phyloP scores from a whole-genome alignment of 35 echinoderm and acorn worm species.

The Chiridota heheva region DNA sequence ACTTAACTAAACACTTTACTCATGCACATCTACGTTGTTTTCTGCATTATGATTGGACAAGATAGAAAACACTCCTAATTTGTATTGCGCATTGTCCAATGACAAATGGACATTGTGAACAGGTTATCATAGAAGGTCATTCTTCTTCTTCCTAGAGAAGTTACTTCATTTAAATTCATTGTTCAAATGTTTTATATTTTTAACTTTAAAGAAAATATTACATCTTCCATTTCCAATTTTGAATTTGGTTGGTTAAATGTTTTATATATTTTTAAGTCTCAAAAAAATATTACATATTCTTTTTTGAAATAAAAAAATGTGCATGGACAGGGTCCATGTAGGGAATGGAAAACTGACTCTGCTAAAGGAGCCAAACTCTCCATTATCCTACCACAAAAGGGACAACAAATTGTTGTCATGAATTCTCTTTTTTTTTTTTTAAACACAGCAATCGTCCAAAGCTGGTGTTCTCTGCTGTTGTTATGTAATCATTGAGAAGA shows the following conservation, averaged over 20 bases:
- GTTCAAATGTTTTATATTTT: neutral
- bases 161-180: neutral
- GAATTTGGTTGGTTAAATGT: neutral
- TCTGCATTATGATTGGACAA: too few relatives aligned
- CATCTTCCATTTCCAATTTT: neutral
- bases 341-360: neutral
- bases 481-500: constrained; percentile 75
- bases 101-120: neutral
- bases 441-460: constrained; percentile 56
- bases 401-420: neutral
- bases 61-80: too few relatives aligned
- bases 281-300: neutral
- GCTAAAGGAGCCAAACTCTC: neutral
- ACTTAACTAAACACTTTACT: too few relatives aligned
- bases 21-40: too few relatives aligned
- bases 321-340: neutral
- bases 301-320: neutral
- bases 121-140: too few relatives aligned
- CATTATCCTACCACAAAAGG: neutral
- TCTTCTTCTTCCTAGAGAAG: too few relatives aligned
- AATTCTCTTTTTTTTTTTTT: neutral
- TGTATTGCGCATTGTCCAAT: neutral
- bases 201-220: neutral
- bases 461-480: constrained; percentile 68
- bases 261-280: neutral